Evolutionary conservation across 2,797 vertebrate species (phyloP).

Genomic region (Pipistrellus pipistrellus): DNA sequence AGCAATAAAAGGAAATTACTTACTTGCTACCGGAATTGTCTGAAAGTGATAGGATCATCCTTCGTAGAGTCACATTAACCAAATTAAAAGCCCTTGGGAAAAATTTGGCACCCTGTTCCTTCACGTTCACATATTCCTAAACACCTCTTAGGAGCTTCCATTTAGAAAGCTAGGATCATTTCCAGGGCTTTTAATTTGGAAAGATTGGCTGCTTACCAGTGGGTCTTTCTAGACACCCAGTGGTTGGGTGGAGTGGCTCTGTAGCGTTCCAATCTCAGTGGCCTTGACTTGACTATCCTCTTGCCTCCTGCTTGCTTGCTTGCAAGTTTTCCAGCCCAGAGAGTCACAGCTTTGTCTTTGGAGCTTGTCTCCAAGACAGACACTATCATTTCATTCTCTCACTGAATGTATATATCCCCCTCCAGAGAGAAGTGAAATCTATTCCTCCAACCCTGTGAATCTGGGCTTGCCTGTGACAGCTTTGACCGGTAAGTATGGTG

Average conservation of each 20-base stretch:
- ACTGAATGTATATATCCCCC: not conserved
- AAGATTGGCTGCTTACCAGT: constrained; percentile 70
- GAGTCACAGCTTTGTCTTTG: not conserved
- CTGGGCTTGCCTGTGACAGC: not conserved
- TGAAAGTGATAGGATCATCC: constrained; percentile 79
- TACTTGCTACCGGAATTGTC: constrained; percentile 80
- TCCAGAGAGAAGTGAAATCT: not conserved
- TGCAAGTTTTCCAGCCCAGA: not conserved
- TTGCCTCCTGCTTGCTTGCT: not conserved
- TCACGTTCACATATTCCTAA: constrained; percentile 77
- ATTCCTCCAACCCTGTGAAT: not conserved
- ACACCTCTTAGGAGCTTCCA: constrained; percentile 73
- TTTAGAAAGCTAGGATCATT: constrained; percentile 77
- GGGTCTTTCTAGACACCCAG: constrained; percentile 28
- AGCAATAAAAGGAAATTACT: constrained; percentile 87
- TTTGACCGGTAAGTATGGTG: not conserved
- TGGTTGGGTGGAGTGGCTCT: not conserved
- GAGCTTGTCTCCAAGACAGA: not conserved
- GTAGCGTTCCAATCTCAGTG: not conserved
- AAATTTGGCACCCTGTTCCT: constrained; percentile 79
- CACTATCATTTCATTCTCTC: not conserved
- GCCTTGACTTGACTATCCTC: not conserved
- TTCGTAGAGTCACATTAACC: constrained; percentile 74
- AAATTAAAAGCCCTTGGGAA: constrained; percentile 83
- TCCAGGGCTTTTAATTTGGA: constrained; percentile 77